Evolutionary conservation across 2,113 vertebrate genomes (phyloP), one percentile per base, ranked within the genome.

Genomic region (Brachypodius melanocephalos): DNA sequence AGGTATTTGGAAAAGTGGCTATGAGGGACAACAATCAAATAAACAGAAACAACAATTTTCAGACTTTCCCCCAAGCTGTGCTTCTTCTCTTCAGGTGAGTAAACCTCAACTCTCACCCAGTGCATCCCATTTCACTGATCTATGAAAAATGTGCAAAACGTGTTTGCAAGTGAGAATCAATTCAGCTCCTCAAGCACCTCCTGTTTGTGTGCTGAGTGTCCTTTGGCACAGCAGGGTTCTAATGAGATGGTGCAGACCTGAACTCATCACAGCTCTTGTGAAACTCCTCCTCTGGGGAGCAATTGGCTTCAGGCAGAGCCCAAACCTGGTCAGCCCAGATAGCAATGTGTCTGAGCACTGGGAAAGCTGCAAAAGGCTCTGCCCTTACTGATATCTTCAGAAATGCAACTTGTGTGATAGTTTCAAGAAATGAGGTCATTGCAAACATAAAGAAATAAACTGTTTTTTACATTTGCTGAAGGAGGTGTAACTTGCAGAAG

Each of bases 41-140:
- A 97, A 99, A 99, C 97, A 98, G 99, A 94, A 99, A 99, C 98
- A 99, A 99, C 98, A 99, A 99, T 97, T 99, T 99, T 97, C 99
- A 99, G 97, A 99, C 99, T 10, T 99, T 99, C 80, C 98, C 98
- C 8, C 99, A 99, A 97, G 99, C 99, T 1, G 99, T 99, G 43
- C 98, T 99, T 1, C 98, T 99, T 57, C 98, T 99, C 34, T 99
- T 99, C 97, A 99, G 99, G 99, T 99, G 59, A 87, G 97, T 88
- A 46, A 38, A 36, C 29, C 51, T 68, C 54, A 71, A 36, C 40
- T 40, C 20, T 75, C 52, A 7, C 48, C 51, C 86, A 42, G 21
- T 45, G 17, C 25, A 48, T 52, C 40, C 24, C 5, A 28, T 76
- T 84, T 85, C 28, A 67, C 0, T 63, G n/a, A 40, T 36, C 29